These are phyloP conservation scores for Haemorhous mexicanus DNA, from an alignment of 2,113 vertebrate species.

Conservation along the genomic window DNA sequence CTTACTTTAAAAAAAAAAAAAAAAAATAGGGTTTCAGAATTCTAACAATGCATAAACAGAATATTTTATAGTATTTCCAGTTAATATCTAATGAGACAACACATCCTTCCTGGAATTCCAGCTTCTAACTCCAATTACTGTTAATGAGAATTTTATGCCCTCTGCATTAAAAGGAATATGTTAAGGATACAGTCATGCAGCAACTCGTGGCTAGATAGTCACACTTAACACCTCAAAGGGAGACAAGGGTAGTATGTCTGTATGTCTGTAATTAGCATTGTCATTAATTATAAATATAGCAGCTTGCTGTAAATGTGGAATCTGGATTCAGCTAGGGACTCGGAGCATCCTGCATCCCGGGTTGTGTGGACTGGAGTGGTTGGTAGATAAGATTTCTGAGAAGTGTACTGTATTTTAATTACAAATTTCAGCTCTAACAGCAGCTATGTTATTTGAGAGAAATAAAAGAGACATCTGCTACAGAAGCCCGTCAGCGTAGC, in stretches of 20 bases:
- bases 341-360: neutral
- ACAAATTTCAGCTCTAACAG: neutral
- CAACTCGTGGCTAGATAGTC: neutral
- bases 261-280: slow-evolving; percentile 12
- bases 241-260: neutral
- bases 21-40: neutral
- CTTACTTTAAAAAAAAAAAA: neutral
- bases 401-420: neutral
- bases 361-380: neutral
- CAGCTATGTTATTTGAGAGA: neutral
- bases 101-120: slow-evolving; percentile 10
- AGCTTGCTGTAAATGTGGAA: neutral
- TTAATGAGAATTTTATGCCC: slow-evolving; percentile 40
- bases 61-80: slow-evolving; percentile 28
- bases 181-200: neutral
- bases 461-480: slow-evolving; percentile 10
- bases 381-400: neutral
- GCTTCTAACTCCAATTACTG: slow-evolving; percentile 16
- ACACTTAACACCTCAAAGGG: neutral
- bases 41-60: slow-evolving; percentile 11
- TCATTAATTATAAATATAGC: slow-evolving; percentile 16
- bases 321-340: neutral
- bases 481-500: neutral
- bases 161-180: slow-evolving; percentile 5
- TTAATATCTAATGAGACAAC: slow-evolving; percentile 43